Conservation (phyloP, 2,888 invertebrate genomes). For the Phengaris arion region DNA sequence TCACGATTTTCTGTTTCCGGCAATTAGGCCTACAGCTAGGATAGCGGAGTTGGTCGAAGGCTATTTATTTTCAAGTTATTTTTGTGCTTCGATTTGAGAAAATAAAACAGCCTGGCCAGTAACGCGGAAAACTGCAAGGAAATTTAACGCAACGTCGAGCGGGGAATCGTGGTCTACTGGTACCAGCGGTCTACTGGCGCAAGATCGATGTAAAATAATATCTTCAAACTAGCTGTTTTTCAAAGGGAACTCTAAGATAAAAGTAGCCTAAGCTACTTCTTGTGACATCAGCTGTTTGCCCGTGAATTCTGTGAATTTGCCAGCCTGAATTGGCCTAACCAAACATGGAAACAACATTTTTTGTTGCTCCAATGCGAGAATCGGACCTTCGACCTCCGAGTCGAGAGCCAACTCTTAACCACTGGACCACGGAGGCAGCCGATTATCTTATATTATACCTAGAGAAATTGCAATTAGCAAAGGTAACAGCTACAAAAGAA, state of each 20-base stretch:
- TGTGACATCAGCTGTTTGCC: no score
- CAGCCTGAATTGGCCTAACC: no score
- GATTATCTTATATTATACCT: no score
- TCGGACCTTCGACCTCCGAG: no score
- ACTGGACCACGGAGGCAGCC: no score
- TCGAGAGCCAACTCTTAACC: no score
- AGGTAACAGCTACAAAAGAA: constrained; percentile 60
- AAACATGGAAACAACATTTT: no score
- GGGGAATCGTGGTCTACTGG: background rate
- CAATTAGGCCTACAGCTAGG: background rate
- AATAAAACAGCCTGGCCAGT: constrained; percentile 42
- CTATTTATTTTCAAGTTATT: constrained; percentile 46
- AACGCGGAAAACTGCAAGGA: constrained; percentile 47
- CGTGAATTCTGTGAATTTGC: no score
- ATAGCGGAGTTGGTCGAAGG: background rate
- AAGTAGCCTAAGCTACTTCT: no score
- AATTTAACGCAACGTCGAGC: constrained; percentile 60
- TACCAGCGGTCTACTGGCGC: background rate
- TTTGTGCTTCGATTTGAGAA: constrained; percentile 35
- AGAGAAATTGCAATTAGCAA: constrained; percentile 61
- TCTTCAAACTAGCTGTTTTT: no score
- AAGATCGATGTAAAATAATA: background rate
- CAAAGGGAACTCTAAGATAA: no score
- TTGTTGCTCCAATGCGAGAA: no score
- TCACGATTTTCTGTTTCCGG: background rate